Percentiles rank a stretch among this genome's conserved stretches.
These are phyloP conservation scores for Samia ricini DNA, from an alignment of 1,140 invertebrate genomes.

Conservation along the genomic window DNA sequence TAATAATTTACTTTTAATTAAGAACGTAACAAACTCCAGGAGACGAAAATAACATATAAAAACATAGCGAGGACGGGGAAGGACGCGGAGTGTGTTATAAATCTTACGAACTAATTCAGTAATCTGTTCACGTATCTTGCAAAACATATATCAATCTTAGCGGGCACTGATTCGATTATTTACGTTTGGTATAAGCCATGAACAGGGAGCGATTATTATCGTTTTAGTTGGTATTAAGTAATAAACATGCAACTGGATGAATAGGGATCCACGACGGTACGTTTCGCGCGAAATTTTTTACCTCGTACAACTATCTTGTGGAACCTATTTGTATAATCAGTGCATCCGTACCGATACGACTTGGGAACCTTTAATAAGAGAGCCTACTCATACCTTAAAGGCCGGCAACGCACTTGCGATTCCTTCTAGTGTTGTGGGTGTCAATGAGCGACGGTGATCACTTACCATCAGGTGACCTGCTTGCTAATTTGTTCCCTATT, in stretches of 20 bases:
- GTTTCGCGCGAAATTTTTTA: too few relatives aligned
- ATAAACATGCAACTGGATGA: background rate
- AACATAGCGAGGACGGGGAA: background rate
- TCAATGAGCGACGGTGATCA: too few relatives aligned
- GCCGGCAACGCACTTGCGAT: too few relatives aligned
- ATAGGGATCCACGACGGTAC: too few relatives aligned
- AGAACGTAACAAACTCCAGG: background rate
- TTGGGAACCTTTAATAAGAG: too few relatives aligned
- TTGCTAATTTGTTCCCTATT: too few relatives aligned
- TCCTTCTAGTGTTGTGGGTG: too few relatives aligned
- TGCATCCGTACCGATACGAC: background rate
- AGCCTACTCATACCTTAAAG: too few relatives aligned
- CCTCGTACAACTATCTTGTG: too few relatives aligned
- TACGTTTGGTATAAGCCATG: background rate
- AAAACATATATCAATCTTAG: conserved; percentile 26
- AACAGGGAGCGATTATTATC: background rate
- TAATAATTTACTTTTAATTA: background rate
- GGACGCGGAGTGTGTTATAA: conserved; percentile 12
- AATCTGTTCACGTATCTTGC: conserved; percentile 30
- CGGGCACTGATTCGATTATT: conserved; percentile 26
- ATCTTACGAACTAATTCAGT: conserved; percentile 24
- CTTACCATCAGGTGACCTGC: too few relatives aligned
- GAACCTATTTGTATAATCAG: background rate
- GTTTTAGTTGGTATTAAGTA: too few relatives aligned
- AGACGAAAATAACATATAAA: conserved; percentile 1